Base-by-base conservation (phyloP, 1,140 invertebrate genomes). In the Ephestia elutella region DNA sequence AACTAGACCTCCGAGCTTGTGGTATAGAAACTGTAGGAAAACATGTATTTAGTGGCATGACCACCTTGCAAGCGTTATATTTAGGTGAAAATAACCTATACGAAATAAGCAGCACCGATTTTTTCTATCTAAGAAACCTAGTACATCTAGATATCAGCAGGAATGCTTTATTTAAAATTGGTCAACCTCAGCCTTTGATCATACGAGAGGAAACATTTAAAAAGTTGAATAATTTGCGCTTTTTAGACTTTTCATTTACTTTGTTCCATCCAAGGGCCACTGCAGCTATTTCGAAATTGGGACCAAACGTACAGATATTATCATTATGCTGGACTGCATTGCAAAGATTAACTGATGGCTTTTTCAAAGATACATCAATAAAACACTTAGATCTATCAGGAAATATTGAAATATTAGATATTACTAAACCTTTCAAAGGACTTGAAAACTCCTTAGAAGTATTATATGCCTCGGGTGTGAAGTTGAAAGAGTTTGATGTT, bases 1-100 rank as follows among this genome's bases (percentile, higher is more conserved):
- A 92, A 59, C 66, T 92, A n/a, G 91, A 92, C 62, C 73, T 92
- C 1, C 79, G 91, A 20, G 80, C 86, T 15, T 92, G 91, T 60
- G 77, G 77, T 48, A 92, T 92, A 11, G 68, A 83, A 57, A 79
- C 68, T 10, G 48, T 92, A 2, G 78, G 75, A 5, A 67, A 63
- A 44, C 63, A 77, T 0, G 68, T 76, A 0, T 92, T 92, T 53
- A 18, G 44, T 21, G 82, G 85, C 38, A 78, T 91, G 67, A 79
- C 75, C 3, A 79, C 77, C 4, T 59, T 92, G 2, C 64, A 75
- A 8, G 73, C 80, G 5, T 65, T 92, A 1, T 91, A 90, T 57
- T 70, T 92, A 32, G 85, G 89, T 2, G 79, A 89, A 58, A 92
- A 92, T 55, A 84, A 82, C 19, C 90, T 92, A 8, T 57, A 80